Evolutionary conservation across 2,113 vertebrate species (phyloP), one percentile per base, ranked within the genome.

Genomic region (Sander vitreus): DNA sequence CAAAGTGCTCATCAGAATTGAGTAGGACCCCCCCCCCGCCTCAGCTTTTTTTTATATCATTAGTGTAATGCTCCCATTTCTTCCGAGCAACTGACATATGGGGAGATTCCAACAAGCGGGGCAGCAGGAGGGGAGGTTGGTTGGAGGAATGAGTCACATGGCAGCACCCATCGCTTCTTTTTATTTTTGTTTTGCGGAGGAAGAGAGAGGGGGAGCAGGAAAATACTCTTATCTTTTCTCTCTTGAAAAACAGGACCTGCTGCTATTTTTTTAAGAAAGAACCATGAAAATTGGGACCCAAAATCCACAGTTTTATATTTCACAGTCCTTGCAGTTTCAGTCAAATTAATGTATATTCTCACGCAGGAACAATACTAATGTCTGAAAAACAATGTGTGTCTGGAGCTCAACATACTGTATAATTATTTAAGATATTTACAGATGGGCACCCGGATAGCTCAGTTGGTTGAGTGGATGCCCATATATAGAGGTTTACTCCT

Each of bases 11-110:
- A 81, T 81, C 85, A 88, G 72, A 88, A 89, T 72, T 87, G 78
- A 80, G 75, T 83, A 72, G 60, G 60, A 76, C 77, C 45, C 48
- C 62, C 62, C 15, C 33, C 27, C 23, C 1, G 9, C 4, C 18
- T 57, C 66, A 45, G 16, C 65, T 62, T 60, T 71, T 78, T 74
- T 80, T 83, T 85, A 76, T 88, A 87, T 93, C 89, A 93, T 95
- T 94, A 93, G 88, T 91, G 79, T 92, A 93, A 93, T 93, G 93
- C 86, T 94, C 84, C 80, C 21, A 18, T 85, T 90, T 70, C 77
- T 80, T 62, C 76, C 16, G 53, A 89, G 88, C 76, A 27, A 8
- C 80, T 73, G 79, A 70, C 71, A 90, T 83, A 76, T 89, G 84
- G 67, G 88, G 83, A 90, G 85, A 87, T 78, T 89, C 91, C 88